phyloP scores from a whole-genome alignment of 2,113 vertebrate genomes.

The Ophthalmotilapia sp. region DNA sequence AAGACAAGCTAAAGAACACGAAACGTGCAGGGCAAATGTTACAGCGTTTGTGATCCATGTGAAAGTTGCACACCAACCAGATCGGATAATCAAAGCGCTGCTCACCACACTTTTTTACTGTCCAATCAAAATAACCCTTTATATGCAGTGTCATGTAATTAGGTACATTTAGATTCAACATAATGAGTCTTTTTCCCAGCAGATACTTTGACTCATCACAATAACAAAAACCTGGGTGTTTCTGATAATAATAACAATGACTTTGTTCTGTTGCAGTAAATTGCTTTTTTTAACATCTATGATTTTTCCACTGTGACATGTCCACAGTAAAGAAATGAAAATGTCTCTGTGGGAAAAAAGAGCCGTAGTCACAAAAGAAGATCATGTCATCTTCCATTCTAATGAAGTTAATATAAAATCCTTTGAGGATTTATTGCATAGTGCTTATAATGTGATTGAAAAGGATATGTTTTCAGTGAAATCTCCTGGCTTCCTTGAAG shows the following conservation, averaged over 20 bases:
- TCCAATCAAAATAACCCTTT: background rate
- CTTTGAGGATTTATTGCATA: background rate
- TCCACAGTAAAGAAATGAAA: background rate
- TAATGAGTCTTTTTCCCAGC: background rate
- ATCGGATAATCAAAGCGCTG: background rate
- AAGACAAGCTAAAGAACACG: background rate
- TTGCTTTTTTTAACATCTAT: background rate
- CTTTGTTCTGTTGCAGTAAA: background rate
- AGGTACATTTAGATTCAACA: slow-evolving; percentile 1
- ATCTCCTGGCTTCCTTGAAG: background rate
- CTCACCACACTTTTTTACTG: background rate
- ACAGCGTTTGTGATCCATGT: background rate
- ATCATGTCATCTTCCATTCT: background rate
- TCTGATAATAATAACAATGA: background rate
- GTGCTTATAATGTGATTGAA: slow-evolving; percentile 1
- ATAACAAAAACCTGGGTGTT: background rate
- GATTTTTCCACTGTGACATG: background rate
- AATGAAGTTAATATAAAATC: background rate
- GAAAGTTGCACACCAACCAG: background rate
- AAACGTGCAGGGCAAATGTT: background rate
- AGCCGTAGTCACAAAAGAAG: background rate
- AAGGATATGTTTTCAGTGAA: background rate
- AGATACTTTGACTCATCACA: background rate
- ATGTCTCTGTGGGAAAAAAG: background rate
- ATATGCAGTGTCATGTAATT: background rate